Conservation (phyloP, 2,888 invertebrate species). For the Synanthedon myopaeformis region DNA sequence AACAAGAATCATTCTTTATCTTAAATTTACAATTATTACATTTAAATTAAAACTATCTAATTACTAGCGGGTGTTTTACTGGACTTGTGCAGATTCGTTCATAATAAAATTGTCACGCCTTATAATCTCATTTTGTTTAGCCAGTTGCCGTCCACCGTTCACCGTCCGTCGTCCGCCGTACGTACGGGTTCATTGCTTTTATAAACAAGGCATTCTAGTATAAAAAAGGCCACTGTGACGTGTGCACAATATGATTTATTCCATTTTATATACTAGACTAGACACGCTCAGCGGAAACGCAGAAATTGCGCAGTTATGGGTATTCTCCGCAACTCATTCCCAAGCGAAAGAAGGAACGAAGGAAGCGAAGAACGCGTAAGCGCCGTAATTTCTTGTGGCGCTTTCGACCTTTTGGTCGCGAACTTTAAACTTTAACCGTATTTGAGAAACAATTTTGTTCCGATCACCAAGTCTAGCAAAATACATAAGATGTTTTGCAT, state of each 20-base stretch:
- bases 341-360: too few species aligned
- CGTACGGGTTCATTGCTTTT: constrained; percentile 39
- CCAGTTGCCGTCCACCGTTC: not conserved
- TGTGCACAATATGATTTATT: constrained; percentile 32
- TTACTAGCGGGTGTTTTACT: constrained; percentile 62
- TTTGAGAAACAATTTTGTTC: too few species aligned
- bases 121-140: constrained; percentile 4
- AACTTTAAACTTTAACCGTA: too few species aligned
- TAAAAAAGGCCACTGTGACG: constrained; percentile 48
- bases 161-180: not conserved
- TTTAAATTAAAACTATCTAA: constrained; percentile 67
- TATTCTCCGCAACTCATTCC: too few species aligned
- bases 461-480: too few species aligned
- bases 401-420: too few species aligned
- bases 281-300: too few species aligned
- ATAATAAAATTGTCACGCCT: constrained; percentile 26
- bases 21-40: constrained; percentile 58
- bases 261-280: too few species aligned
- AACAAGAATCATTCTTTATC: constrained; percentile 70
- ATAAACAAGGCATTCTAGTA: constrained; percentile 48
- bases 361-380: too few species aligned
- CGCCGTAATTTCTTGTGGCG: too few species aligned
- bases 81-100: constrained; percentile 51
- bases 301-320: too few species aligned
- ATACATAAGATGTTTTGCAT: too few species aligned